Conservation (phyloP, 2,797 vertebrate genomes). For the Bovichtus variegatus region DNA sequence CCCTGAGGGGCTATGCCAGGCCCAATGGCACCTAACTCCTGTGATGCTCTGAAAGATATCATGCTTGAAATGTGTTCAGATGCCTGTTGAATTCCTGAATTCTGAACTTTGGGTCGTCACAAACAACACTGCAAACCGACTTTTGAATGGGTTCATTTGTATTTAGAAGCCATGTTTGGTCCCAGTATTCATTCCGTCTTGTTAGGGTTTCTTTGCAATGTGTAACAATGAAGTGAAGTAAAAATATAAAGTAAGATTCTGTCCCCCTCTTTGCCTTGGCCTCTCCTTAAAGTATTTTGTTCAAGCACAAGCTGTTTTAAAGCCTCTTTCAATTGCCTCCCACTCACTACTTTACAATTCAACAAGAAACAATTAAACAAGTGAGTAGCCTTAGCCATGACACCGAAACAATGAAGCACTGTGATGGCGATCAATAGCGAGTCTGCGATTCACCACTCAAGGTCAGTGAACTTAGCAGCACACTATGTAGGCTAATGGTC, state of each 20-base stretch:
- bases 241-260: constrained; percentile 12
- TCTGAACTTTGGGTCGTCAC: constrained; percentile 31
- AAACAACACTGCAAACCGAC: constrained; percentile 13
- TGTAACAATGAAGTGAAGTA: constrained; percentile 4
- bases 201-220: constrained; percentile 15
- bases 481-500: constrained; percentile 87
- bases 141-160: background rate
- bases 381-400: constrained; percentile 65
- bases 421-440: constrained; percentile 77
- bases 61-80: constrained; percentile 47
- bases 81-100: constrained; percentile 53
- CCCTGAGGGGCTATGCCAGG: constrained; percentile 66
- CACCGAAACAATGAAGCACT: constrained; percentile 65
- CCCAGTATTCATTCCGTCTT: background rate
- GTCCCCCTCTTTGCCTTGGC: constrained; percentile 53
- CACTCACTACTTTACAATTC: constrained; percentile 78
- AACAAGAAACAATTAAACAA: constrained; percentile 76
- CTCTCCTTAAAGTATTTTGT: constrained; percentile 54
- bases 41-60: constrained; percentile 55
- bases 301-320: constrained; percentile 52
- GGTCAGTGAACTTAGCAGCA: constrained; percentile 70
- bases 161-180: constrained; percentile 1
- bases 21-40: constrained; percentile 53
- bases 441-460: constrained; percentile 71
- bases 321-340: constrained; percentile 70